phyloP scores from a whole-genome alignment of 1,140 invertebrate genomes.

The Nylanderia fulva region DNA sequence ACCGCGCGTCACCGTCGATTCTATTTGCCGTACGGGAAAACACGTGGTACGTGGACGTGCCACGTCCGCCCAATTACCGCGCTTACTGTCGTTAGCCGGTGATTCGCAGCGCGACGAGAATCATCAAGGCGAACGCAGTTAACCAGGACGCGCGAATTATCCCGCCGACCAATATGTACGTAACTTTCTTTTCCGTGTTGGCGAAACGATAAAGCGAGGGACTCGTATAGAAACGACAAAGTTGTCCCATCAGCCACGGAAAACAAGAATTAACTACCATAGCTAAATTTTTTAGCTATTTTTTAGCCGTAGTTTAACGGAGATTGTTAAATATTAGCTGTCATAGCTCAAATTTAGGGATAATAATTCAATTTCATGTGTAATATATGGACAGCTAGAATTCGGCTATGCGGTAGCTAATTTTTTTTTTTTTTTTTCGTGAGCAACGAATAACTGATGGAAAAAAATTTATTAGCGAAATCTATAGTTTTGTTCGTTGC shows the following conservation, averaged over 20 bases:
- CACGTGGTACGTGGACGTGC: not conserved
- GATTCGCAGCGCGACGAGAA: constrained; percentile 47
- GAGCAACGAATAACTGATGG: not conserved
- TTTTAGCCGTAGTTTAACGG: no score
- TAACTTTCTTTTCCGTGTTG: not conserved
- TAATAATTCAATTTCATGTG: no score
- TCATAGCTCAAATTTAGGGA: no score
- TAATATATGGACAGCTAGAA: no score
- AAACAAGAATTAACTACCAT: no score
- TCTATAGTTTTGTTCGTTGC: not conserved
- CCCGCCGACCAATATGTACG: constrained; percentile 21
- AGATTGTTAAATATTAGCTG: no score
- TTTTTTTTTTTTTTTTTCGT: no score
- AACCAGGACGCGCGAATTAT: constrained; percentile 44
- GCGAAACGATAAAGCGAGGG: not conserved
- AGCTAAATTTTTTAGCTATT: no score
- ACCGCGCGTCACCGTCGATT: constrained; percentile 17
- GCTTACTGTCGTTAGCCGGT: constrained; percentile 32
- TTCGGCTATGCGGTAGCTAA: no score
- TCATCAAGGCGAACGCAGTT: constrained; percentile 21
- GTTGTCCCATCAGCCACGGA: no score
- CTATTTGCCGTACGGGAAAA: constrained; percentile 32
- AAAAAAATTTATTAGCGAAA: not conserved
- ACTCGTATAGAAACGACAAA: constrained; percentile 17
- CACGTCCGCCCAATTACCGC: constrained; percentile 31